Evolutionary conservation across 2,797 vertebrate genomes (phyloP), one percentile per base, ranked within the genome.

Genomic region (Chaunax sp.): DNA sequence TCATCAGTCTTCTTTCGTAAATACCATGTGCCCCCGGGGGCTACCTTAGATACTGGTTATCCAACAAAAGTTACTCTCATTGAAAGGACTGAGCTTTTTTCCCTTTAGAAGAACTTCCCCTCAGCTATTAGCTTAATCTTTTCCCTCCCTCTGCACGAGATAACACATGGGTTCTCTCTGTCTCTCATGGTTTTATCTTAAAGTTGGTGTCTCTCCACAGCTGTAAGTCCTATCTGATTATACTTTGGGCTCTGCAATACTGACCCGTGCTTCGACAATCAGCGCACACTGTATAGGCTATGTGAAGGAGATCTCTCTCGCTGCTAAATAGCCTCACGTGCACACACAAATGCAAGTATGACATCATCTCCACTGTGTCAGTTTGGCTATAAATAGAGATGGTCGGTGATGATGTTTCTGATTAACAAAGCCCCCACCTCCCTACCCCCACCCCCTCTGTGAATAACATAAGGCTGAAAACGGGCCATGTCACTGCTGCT

Each of bases 321-420:
- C 7, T 38, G 62, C 43, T 62, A 58, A 83, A 75, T 53, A 38
- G 60, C 18, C 43, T 23, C 46, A 23, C 51, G 43, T 28, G 40
- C 59, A 41, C 60, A 41, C 44, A 12, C 41, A 26, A 44, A 67
- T 41, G 37, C 20, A 13, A 40, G 12, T 14, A 67, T 87, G 84
- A 86, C 90, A 78, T 91, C 86, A 90, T 81, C 69, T 53, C 72
- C 62, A 40, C 67, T 73, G 83, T 81, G 61, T 58, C 62, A 71
- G 59, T 69, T 60, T 72, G 18, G 28, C 74, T 91, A 87, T 88
- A 87, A 90, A 90, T 91, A 92, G 87, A 73, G 49, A 69, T 23
- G 61, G 69, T 38, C 0, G 30, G 47, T 11, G 52, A 63, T 84
- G 82, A 84, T 40, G 77, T 81, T 64, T 57, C 19, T 52, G 64